These are phyloP conservation scores for Cerastoderma edule DNA, from an alignment of 2,888 invertebrate genomes.

Conservation along the genomic window DNA sequence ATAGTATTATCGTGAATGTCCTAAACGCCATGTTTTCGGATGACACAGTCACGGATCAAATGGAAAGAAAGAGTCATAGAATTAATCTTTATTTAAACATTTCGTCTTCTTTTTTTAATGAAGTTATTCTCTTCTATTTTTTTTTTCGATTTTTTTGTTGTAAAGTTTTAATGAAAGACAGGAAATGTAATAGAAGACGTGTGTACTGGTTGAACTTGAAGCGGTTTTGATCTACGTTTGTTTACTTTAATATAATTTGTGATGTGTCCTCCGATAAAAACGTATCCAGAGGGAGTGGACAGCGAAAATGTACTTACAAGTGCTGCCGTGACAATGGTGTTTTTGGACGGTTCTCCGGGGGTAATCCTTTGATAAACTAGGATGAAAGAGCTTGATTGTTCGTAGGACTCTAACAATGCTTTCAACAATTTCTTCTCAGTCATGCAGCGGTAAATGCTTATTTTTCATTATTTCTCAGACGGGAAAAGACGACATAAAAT, in stretches of 20 bases:
- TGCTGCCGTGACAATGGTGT: too few relatives aligned
- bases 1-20: too few relatives aligned
- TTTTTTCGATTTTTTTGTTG: neutral
- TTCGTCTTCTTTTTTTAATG: constrained; percentile 3
- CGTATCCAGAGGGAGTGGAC: neutral
- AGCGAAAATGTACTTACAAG: neutral
- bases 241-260: constrained; percentile 1
- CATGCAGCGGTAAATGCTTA: too few relatives aligned
- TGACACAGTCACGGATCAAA: too few relatives aligned
- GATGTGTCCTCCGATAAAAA: neutral
- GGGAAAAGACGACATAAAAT: too few relatives aligned
- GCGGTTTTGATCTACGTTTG: neutral
- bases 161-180: constrained; percentile 8
- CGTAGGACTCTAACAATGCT: too few relatives aligned
- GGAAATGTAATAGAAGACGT: constrained; percentile 14
- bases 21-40: too few relatives aligned
- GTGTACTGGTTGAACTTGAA: constrained; percentile 7
- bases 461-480: too few relatives aligned
- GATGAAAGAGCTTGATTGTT: too few relatives aligned
- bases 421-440: too few relatives aligned
- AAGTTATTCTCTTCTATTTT: neutral
- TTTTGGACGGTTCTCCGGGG: too few relatives aligned
- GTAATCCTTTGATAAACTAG: too few relatives aligned
- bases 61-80: constrained; percentile 4
- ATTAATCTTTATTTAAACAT: constrained; percentile 18